Evolutionary conservation across 2,113 vertebrate genomes (phyloP).

Genomic region (Oxyura jamaicensis): DNA sequence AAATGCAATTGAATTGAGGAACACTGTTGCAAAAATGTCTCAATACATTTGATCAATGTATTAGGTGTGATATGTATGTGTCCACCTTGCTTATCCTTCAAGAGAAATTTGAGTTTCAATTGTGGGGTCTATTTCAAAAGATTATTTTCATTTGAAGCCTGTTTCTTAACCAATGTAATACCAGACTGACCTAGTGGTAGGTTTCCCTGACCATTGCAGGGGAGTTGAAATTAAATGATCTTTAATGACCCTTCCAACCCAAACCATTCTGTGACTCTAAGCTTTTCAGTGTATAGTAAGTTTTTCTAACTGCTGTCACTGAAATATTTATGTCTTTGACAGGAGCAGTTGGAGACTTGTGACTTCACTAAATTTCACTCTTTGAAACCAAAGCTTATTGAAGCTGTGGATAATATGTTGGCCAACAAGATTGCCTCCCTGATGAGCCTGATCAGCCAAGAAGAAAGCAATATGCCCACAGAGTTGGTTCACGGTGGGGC

Average conservation of each 20-base stretch:
- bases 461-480: constrained; percentile 86
- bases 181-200: too few species aligned
- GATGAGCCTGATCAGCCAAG: constrained; percentile 91
- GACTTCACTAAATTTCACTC: constrained; percentile 97
- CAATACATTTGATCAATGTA: background rate
- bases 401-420: constrained; percentile 95
- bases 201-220: too few species aligned
- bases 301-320: background rate
- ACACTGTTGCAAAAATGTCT: background rate
- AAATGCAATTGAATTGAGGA: background rate
- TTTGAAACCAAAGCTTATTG: constrained; percentile 93
- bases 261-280: background rate
- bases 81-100: background rate
- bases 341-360: constrained; percentile 92
- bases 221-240: too few species aligned
- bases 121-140: background rate
- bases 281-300: background rate
- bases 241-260: too few species aligned
- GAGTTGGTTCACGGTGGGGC: constrained; percentile 90
- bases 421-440: constrained; percentile 88
- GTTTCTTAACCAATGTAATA: background rate
- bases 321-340: constrained; percentile 6
- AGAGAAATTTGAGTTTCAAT: background rate
- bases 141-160: background rate
- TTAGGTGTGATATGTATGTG: background rate